Base-by-base conservation (phyloP, 1,140 invertebrate species). In the Bemisia tabaci region DNA sequence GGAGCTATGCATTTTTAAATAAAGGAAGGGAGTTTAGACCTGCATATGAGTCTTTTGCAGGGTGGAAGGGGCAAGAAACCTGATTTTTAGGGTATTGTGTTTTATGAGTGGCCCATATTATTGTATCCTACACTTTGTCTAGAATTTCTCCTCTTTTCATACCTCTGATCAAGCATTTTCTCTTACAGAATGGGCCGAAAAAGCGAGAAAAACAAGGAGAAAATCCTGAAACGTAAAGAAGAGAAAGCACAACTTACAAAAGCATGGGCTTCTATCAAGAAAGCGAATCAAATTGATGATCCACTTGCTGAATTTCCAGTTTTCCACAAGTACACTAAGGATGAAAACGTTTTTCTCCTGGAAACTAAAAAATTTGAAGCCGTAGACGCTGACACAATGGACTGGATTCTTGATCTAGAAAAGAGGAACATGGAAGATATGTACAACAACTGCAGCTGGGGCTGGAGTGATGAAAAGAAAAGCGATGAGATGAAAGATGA, bases 381-480 rank as follows among this genome's bases (percentile, higher is more conserved):
- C 33, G 5, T 48, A 9, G 33, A 48, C 17, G 33, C 5, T 9
- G 33, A 5, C 5, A 48, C 33, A 48, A 48, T 48, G 5, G 72
- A 82, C 23, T 83, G 82, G 80, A 78, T 80, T 48, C 81, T 83
- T 68, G 76, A 80, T 71, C 74, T 85, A 22, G 81, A 82, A 39
- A 82, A 84, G 72, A 77, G 76, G 68, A 85, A 85, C 75, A 84
- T 85, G 82, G 79, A 81, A 73, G 73, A 74, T 69, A 76, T 82
- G 80, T 84, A 81, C 80, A 85, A 87, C 71, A 77, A 79, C 9
- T 86, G 86, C 77, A 82, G 83, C 2, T 87, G 85, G 84, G 87
- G 87, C 59, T 91, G 89, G 89, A 85, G 85, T 71, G 82, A 82
- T 63, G 79, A 82, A 60, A 82, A 84, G 22, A 91, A 91, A 77